Base-by-base conservation (phyloP, 2,888 invertebrate genomes). In the Ommatoiulus sabulosus region DNA sequence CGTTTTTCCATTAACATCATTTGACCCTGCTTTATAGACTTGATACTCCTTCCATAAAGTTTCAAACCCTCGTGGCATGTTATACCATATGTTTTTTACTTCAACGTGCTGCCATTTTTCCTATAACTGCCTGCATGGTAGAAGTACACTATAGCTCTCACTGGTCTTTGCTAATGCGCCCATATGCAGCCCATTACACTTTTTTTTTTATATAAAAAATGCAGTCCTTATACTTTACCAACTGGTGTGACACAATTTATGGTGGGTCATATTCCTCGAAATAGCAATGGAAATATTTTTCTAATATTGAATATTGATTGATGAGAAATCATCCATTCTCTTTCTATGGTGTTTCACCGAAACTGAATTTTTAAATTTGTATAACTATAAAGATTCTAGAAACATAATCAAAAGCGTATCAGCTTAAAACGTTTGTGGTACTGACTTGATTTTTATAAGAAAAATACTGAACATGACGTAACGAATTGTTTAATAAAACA, bases 1-100 rank as follows among this genome's bases (percentile, higher is more conserved):
- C 80, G 80, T 80, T 80, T 80, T 80, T 80, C 80, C 80, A 80
- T 80, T 80, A 80, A 80, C 80, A 80, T 80, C 80, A 80, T 80
- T 80, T 80, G 80, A 80, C 80, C 72, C 80, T 80, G 24, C 80
- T 80, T 80, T 80, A 80, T 80, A 80, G 80, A 80, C 80, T 80
- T 80, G 80, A 80, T 80, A 80, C 35, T 80, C 80, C 35, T 80
- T 80, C 80, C 80, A 80, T 80, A 80, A 80, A 80, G 80, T 80
- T 80, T 80, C 80, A 35, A 80, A 35, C 80, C 80, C 80, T 80
- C 12, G 35, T 35, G 72, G 80, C 80, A 80, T 17, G 57, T n/a
- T 35, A 57, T 80, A 35, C 80, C 35, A 43, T 80, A 43, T 43
- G 80, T 35, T 43, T 80, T 52, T 80, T 80, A 35, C 80, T 80